These are phyloP conservation scores for Conomelus anceps DNA, from an alignment of 2,888 invertebrate genomes.

Conservation along the genomic window DNA sequence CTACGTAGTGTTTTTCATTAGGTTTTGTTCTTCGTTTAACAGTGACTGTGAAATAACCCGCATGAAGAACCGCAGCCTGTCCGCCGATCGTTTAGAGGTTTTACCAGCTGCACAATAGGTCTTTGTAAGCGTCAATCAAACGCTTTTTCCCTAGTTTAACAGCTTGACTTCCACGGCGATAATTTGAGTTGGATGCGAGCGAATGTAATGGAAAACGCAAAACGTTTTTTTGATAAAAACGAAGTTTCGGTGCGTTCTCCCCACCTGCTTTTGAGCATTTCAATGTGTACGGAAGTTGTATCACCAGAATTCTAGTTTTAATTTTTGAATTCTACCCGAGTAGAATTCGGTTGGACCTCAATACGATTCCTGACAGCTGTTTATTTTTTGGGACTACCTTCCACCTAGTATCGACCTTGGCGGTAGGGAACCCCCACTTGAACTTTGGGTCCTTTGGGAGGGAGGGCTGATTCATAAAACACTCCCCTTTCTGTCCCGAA, in stretches of 20 bases:
- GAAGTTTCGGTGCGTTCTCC: background rate
- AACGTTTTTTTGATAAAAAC: background rate
- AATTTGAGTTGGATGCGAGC: background rate
- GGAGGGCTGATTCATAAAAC: background rate
- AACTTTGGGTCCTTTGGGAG: background rate
- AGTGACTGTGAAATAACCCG: background rate
- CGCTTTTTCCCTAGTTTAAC: background rate
- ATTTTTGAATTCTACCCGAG: background rate
- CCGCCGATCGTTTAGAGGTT: background rate
- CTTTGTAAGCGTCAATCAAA: background rate
- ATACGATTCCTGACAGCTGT: background rate
- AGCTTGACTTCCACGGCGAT: background rate
- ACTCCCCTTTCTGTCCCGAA: background rate
- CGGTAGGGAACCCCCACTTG: background rate
- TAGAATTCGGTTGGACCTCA: background rate
- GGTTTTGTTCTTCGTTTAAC: background rate
- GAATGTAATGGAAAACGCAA: background rate
- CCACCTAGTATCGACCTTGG: background rate
- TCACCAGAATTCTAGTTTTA: background rate
- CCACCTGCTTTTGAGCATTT: background rate
- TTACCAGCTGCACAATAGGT: background rate
- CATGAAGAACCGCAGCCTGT: background rate
- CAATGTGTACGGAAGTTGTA: background rate
- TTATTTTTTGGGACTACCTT: background rate
- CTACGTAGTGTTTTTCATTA: background rate